Evolutionary conservation across 1,140 invertebrate species (phyloP), one percentile per base, ranked within the genome.

Genomic region (Kradibia gibbosae): DNA sequence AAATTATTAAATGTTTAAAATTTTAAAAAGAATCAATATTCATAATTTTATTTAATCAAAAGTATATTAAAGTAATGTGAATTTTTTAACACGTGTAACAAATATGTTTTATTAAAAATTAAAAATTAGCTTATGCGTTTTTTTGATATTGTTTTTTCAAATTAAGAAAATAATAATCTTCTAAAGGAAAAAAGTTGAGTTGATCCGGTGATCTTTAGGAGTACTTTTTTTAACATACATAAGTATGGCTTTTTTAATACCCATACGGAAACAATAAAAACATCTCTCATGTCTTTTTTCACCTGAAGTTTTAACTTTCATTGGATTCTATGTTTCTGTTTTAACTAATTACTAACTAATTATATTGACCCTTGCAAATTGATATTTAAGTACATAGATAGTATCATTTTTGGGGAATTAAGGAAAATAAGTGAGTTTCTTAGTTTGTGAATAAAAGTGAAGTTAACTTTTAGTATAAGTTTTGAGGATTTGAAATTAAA

Each of bases 381-480:
- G 50, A 77, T 77, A 67, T 48, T 77, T 65, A 36, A 77, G 31
- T 48, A 11, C 11, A 25, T 25, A 48, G 36, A 39, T 36, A 22
- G 72, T n/a, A n/a, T 7, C 17, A 22, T 2, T 36, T 42, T 45
- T n/a, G 13, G 5, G 39, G n/a, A 45, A 50, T 31, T 53, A 28
- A 15, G 45, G 42, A 53, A 31, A 50, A 70, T n/a, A 25, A 31
- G 45, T 3, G 2, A 10, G 36, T 76, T 25, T 45, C 25, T 0
- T 5, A 28, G 1, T 31, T 73, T 74, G 28, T 13, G 15, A 34
- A 25, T 42, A 48, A n/a, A 50, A 65, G 75, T 42, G 67, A 67
- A 20, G 42, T 78, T n/a, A 67, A 79, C 36, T 31, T 60, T 71
- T 79, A 72, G 55, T 79, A 48, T 22, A 67, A 53, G 62, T 78